A percentile compares a stretch with the other conserved stretches of the same genome.
phyloP scores from a whole-genome alignment of 2,888 invertebrate species.

The Perizoma flavofasciatum region DNA sequence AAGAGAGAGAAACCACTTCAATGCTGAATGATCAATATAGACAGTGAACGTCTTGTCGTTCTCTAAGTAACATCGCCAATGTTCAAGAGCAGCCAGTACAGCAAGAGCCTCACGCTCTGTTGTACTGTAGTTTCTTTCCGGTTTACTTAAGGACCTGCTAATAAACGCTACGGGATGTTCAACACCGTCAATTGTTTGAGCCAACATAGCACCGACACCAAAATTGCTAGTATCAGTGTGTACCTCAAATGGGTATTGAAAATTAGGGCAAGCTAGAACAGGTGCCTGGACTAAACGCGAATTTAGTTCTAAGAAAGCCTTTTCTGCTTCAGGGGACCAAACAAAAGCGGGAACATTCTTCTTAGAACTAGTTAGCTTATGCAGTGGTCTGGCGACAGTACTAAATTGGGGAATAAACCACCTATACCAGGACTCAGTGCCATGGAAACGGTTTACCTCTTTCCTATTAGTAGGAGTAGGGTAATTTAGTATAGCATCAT shows the following conservation, averaged over 20 bases:
- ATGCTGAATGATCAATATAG: conserved; percentile 40
- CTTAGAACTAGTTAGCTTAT: no score
- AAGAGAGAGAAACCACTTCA: conserved; percentile 33
- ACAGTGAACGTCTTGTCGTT: conserved; percentile 37
- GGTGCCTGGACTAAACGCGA: conserved; percentile 15
- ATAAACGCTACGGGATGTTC: conserved; percentile 33
- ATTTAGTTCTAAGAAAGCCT: conserved; percentile 28
- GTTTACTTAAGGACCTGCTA: conserved; percentile 13
- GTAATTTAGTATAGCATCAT: no score
- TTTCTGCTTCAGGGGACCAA: conserved; percentile 35
- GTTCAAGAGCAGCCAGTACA: no score
- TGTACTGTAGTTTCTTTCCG: conserved; percentile 42
- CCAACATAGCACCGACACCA: conserved; percentile 30
- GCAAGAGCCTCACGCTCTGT: no score
- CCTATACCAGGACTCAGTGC: no score
- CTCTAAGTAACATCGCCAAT: no score
- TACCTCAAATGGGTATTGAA: conserved; percentile 32
- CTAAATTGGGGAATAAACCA: no score
- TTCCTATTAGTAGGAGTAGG: no score
- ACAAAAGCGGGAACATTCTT: conserved; percentile 20
- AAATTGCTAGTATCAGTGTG: conserved; percentile 40
- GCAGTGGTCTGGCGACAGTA: no score
- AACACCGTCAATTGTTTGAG: conserved; percentile 31
- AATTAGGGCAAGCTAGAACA: conserved; percentile 39
- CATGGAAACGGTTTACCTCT: no score